These are phyloP conservation scores for Ophion costatus DNA, from an alignment of 2,888 invertebrate species.

Conservation along the genomic window DNA sequence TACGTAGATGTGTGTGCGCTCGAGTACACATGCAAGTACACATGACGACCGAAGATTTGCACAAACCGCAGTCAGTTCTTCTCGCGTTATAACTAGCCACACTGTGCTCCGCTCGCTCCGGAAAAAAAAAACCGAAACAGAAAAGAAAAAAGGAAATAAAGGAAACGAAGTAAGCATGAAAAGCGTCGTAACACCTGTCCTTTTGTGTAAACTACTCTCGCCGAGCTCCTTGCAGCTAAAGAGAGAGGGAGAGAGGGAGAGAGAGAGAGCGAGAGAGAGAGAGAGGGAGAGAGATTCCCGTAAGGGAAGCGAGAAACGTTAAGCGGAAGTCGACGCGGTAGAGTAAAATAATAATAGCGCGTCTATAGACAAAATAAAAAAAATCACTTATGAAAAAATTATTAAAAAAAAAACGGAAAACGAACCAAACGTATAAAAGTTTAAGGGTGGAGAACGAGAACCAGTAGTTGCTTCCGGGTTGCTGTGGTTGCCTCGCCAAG, in stretches of 20 bases:
- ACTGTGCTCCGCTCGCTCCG: conserved; percentile 24
- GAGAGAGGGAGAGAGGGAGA: neutral
- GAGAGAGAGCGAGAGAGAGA: neutral
- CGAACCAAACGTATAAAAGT: conserved; percentile 20
- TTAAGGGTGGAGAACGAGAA: conserved; percentile 22
- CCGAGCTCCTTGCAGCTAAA: neutral
- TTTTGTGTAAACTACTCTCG: conserved; percentile 50
- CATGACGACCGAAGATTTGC: conserved; percentile 49
- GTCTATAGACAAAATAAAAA: conserved; percentile 12
- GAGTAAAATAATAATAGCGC: conserved; percentile 7
- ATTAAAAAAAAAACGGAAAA: neutral
- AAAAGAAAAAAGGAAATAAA: conserved; percentile 3
- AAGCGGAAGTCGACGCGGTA: conserved; percentile 20
- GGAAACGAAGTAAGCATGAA: conserved; percentile 40
- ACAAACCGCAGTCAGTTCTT: conserved; percentile 36
- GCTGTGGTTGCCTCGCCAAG: conserved; percentile 3
- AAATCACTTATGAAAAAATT: conserved; percentile 6
- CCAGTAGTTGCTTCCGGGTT: conserved; percentile 33
- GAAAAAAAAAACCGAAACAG: conserved; percentile 9
- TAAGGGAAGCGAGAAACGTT: conserved; percentile 30
- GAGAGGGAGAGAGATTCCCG: conserved; percentile 1
- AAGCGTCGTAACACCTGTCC: conserved; percentile 59
- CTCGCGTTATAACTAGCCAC: conserved; percentile 29
- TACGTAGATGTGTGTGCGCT: neutral
- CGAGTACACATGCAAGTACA: conserved; percentile 12